Percentiles rank a stretch among this genome's conserved stretches.
These are phyloP conservation scores for Tachina grossa DNA, from an alignment of 2,888 invertebrate genomes.

Conservation along the genomic window DNA sequence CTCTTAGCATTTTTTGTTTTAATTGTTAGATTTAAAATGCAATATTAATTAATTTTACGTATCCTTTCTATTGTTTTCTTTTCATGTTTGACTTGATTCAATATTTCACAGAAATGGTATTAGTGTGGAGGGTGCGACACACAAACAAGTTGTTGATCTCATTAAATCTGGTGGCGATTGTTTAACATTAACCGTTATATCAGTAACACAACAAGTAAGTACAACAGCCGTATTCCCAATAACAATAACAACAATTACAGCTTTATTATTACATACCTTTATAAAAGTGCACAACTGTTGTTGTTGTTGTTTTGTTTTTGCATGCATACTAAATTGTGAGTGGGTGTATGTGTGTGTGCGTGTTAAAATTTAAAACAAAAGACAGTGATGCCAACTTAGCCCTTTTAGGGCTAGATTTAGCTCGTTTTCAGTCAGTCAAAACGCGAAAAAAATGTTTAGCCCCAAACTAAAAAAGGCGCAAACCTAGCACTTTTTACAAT, in stretches of 20 bases:
- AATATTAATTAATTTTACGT: constrained; percentile 41
- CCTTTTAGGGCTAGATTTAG: no score
- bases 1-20: neutral
- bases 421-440: no score
- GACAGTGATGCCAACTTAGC: no score
- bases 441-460: no score
- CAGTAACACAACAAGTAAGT: constrained; percentile 94
- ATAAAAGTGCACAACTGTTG: constrained; percentile 15
- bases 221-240: neutral
- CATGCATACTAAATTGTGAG: constrained; percentile 5
- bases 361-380: constrained; percentile 14
- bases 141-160: constrained; percentile 99
- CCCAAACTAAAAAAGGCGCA: no score
- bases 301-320: neutral
- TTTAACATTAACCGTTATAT: constrained; percentile 97
- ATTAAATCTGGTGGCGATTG: constrained; percentile 99
- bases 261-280: neutral
- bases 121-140: constrained; percentile 99
- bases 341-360: neutral
- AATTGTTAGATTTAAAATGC: constrained; percentile 37
- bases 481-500: no score
- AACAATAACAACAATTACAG: neutral
- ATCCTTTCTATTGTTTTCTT: constrained; percentile 30
- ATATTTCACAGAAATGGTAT: constrained; percentile 89
- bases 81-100: constrained; percentile 43